Evolutionary conservation across 1,140 invertebrate species (phyloP), one percentile per base, ranked within the genome.

Genomic region (Tribolium castaneum): DNA sequence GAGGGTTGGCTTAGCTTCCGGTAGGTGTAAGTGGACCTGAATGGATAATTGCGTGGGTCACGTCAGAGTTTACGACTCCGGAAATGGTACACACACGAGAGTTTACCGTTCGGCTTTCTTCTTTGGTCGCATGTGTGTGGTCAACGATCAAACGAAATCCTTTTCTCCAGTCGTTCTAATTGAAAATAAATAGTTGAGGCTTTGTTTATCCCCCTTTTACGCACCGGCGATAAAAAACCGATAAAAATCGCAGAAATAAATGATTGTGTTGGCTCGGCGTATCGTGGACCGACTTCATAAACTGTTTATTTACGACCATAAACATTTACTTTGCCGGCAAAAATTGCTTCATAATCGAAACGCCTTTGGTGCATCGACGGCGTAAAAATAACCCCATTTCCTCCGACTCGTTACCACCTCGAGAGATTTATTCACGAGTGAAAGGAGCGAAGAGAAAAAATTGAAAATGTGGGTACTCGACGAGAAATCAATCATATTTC

Each of bases 401-500:
- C 62, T 66, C 51, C 49, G 62, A 30, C 25, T 70, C 52, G 70
- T 66, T 66, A 66, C 59, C 59, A 66, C 59, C 59, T 66, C 34
- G 19, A 66, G 59, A 66, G 59, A 66, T 66, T 66, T 66, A 66
- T 66, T 66, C 59, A 35, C 10, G 30, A 52, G 14, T 14, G 13
- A 19, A 52, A n/a, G 51, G 13, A 30, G 3, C 10, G 5, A 59
- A 14, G 2, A 59, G 34, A 30, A 66, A 74, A 74, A 56, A 74
- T 74, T 74, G 72, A 74, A 74, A 74, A 74, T 74, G 51, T 30
- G 25, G 25, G 25, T 74, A 74, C 72, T 74, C 72, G 19, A 74
- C 72, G 72, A 51, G 51, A 16, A 74, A 74, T 74, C 72, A 74
- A 74, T 74, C 72, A 74, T 74, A 74, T 74, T 39, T 74, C 51